These are phyloP conservation scores for Poecilus cupreus DNA, from an alignment of 2,888 invertebrate species.

Conservation along the genomic window DNA sequence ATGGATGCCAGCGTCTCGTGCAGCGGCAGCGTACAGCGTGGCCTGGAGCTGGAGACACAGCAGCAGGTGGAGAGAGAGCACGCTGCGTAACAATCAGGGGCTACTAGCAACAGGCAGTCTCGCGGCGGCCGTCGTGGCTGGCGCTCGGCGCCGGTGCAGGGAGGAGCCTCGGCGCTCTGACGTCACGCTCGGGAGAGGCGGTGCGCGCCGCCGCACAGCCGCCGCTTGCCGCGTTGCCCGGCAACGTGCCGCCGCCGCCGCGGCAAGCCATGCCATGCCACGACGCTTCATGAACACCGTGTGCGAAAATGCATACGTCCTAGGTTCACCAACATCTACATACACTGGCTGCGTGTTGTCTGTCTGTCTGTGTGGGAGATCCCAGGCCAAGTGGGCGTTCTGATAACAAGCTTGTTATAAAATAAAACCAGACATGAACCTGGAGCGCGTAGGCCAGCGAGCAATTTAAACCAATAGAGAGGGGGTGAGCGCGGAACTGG, in stretches of 20 bases:
- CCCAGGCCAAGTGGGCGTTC: conserved; percentile 47
- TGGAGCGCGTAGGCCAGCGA: conserved; percentile 29
- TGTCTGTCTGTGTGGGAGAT: neutral
- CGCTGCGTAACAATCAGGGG: conserved; percentile 65
- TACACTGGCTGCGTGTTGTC: neutral
- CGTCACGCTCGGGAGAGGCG: conserved; percentile 70
- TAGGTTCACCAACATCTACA: neutral
- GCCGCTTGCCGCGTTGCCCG: conserved; percentile 69
- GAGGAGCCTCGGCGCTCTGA: conserved; percentile 70
- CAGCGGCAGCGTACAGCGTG: conserved; percentile 37
- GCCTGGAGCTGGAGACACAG: conserved; percentile 27
- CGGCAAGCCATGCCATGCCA: conserved; percentile 46
- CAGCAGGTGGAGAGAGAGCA: conserved; percentile 62
- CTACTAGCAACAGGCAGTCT: conserved; percentile 73
- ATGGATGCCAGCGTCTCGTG: conserved; percentile 9
- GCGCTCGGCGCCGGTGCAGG: conserved; percentile 63
- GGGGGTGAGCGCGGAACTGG: neutral
- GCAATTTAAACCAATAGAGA: conserved; percentile 41
- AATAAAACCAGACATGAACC: conserved; percentile 37
- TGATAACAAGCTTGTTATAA: conserved; percentile 55
- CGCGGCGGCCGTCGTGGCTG: conserved; percentile 63
- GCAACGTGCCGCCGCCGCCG: conserved; percentile 69
- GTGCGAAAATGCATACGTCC: neutral
- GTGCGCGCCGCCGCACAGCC: conserved; percentile 70
- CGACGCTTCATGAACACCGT: neutral